Conservation (phyloP, 2,888 invertebrate genomes). For the Machimus rusticus region DNA sequence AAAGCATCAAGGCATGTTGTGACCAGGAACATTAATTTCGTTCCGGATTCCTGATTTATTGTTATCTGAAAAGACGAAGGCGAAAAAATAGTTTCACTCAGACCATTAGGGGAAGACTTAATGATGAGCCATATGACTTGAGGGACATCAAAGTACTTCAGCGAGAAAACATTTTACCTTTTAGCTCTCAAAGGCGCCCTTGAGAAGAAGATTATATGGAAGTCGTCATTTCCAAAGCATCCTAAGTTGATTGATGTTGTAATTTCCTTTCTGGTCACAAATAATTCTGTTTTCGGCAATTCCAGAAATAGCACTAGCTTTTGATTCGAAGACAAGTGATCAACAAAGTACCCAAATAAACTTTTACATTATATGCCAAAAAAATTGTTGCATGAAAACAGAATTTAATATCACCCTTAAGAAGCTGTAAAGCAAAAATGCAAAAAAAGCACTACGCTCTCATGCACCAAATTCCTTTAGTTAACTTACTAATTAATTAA, state of each 20-base stretch:
- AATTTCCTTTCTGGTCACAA: slow-evolving; percentile 56
- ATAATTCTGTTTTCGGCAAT: slow-evolving; percentile 57
- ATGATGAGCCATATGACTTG: background rate
- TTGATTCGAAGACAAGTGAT: slow-evolving; percentile 54
- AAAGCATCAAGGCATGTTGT: slow-evolving; percentile 58
- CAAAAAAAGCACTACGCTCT: too few species aligned
- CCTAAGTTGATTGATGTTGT: slow-evolving; percentile 61
- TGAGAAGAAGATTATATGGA: slow-evolving; percentile 85
- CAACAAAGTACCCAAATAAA: too few species aligned
- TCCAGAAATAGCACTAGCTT: slow-evolving; percentile 59
- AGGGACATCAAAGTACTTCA: background rate
- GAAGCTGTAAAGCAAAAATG: too few species aligned
- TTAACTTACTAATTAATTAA: too few species aligned
- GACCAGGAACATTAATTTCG: slow-evolving; percentile 59
- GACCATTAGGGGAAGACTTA: background rate
- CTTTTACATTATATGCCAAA: too few species aligned
- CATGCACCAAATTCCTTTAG: too few species aligned
- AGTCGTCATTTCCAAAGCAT: slow-evolving; percentile 74
- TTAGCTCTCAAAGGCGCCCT: slow-evolving; percentile 85
- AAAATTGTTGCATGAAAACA: too few species aligned
- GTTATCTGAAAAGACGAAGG: slow-evolving; percentile 69
- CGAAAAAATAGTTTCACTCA: background rate
- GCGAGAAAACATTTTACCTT: slow-evolving; percentile 68
- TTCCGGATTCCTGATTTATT: slow-evolving; percentile 77
- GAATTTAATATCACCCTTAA: too few species aligned